Evolutionary conservation across 2,888 invertebrate species (phyloP), one percentile per base, ranked within the genome.

Genomic region (Trissolcus brochymenae): DNA sequence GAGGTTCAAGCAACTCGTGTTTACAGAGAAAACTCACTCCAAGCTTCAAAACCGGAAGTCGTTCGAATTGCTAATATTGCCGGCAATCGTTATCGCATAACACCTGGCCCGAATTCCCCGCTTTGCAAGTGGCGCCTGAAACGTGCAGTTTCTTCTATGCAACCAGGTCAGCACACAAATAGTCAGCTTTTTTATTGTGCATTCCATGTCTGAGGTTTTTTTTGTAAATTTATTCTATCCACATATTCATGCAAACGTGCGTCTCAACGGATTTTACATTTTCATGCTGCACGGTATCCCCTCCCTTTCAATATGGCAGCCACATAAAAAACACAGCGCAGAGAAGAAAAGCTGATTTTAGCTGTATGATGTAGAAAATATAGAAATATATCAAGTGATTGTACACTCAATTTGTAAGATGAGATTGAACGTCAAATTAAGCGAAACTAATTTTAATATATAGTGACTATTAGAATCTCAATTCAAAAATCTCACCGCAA

Each of bases 21-120:
- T 84, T 13, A 19, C 51, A 14, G 16, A 80, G 74, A 49, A 77
- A 80, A 50, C 77, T 25, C 65, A 53, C 53, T 66, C 72, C 70
- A 46, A 51, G 35, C 68, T 65, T 73, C 54, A 66, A 82, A 80
- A 80, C 87, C 86, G 87, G 87, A 87, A 87, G 84, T 82, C 82
- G 81, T 87, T 87, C 84, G 86, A 87, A 88, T 87, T 86, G 86
- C 84, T 86, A 87, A 87, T 87, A 81, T 76, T 73, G 71, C 79
- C 81, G 80, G 78, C 83, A 83, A 83, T 85, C 80, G 65, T 83
- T 86, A 84, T 85, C 40, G 40, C 80, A 43, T 57, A 77, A 76
- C 81, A 82, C 67, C 82, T 85, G 85, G 81, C 84, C 85, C 82
- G 85, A 85, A 86, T 85, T 84, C 82, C 74, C 80, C 64, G 62